Conservation (phyloP, 2,797 vertebrate species). For the Thalassophryne amazonica region DNA sequence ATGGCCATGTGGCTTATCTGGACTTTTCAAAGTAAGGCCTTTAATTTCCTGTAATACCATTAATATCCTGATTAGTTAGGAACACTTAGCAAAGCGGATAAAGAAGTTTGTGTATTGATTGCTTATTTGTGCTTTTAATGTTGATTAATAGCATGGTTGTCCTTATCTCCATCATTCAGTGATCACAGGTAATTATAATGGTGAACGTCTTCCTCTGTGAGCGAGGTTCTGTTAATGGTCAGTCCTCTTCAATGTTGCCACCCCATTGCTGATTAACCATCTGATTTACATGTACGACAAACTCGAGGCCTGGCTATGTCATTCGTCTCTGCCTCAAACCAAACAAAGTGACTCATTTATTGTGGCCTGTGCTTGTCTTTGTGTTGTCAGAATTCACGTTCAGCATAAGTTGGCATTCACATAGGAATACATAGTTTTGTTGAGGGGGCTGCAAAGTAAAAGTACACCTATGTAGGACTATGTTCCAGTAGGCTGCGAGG, state of each 20-base stretch:
- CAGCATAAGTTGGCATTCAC: too few relatives aligned
- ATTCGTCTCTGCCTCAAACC: too few relatives aligned
- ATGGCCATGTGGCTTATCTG: slow-evolving; percentile 92
- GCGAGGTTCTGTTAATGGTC: slow-evolving; percentile 5
- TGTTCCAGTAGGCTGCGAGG: too few relatives aligned
- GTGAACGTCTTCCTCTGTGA: slow-evolving; percentile 29
- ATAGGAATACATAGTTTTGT: too few relatives aligned
- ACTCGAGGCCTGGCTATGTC: background rate
- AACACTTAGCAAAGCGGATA: slow-evolving; percentile 43
- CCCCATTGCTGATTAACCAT: slow-evolving; percentile 9
- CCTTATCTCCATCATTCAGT: slow-evolving; percentile 53
- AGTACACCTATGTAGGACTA: too few relatives aligned
- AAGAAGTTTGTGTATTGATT: slow-evolving; percentile 52
- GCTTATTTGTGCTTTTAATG: slow-evolving; percentile 35
- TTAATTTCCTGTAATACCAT: slow-evolving; percentile 43
- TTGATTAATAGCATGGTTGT: slow-evolving; percentile 66
- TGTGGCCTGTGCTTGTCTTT: too few relatives aligned
- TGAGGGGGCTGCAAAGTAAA: too few relatives aligned
- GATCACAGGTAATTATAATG: slow-evolving; percentile 66
- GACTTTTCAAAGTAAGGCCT: slow-evolving; percentile 92
- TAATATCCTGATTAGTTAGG: slow-evolving; percentile 60
- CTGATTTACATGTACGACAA: background rate
- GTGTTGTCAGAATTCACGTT: too few relatives aligned
- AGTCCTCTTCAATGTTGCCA: slow-evolving; percentile 1
- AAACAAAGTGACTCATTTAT: too few relatives aligned